A percentile compares a stretch with the other conserved stretches of the same genome.
These are phyloP conservation scores for Telmatherina bonti DNA, from an alignment of 2,797 vertebrate species.

Conservation along the genomic window DNA sequence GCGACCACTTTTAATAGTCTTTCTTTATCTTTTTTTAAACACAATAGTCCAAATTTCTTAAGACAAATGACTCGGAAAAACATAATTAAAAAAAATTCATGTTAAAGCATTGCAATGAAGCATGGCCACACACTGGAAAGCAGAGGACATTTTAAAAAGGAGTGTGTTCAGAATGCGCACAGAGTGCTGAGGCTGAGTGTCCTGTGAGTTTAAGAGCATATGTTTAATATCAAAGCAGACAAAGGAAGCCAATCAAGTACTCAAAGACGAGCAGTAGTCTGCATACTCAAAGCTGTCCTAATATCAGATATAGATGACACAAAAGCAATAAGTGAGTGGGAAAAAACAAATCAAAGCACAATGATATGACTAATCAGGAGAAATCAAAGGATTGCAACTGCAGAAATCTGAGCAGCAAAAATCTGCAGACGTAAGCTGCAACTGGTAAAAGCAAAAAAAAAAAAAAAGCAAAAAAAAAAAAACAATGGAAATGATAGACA, in stretches of 20 bases:
- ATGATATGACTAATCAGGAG: constrained; percentile 31
- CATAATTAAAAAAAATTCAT: neutral
- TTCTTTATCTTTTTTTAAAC: neutral
- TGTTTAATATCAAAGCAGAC: constrained; percentile 46
- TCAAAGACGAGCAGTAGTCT: constrained; percentile 23
- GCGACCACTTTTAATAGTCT: neutral
- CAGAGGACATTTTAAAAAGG: constrained; percentile 38
- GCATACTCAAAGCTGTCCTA: constrained; percentile 26
- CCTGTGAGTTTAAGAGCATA: constrained; percentile 41
- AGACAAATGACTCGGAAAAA: neutral
- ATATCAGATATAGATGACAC: constrained; percentile 30
- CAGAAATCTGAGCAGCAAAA: constrained; percentile 14
- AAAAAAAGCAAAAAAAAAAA: too few species aligned
- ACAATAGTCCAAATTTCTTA: too few species aligned
- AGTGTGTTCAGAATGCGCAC: constrained; percentile 22
- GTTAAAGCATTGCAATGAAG: neutral
- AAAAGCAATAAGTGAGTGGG: constrained; percentile 20
- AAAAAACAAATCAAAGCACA: constrained; percentile 51
- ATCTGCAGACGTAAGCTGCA: constrained; percentile 33
- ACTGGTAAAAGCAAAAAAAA: constrained; percentile 22
- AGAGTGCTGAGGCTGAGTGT: constrained; percentile 35
- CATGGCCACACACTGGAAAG: constrained; percentile 18
- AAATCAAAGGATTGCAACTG: constrained; percentile 19
- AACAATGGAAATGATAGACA: constrained; percentile 31
- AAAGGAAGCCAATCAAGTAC: constrained; percentile 33